Evolutionary conservation across 1,140 invertebrate species (phyloP).

Genomic region (Helicoverpa zea): DNA sequence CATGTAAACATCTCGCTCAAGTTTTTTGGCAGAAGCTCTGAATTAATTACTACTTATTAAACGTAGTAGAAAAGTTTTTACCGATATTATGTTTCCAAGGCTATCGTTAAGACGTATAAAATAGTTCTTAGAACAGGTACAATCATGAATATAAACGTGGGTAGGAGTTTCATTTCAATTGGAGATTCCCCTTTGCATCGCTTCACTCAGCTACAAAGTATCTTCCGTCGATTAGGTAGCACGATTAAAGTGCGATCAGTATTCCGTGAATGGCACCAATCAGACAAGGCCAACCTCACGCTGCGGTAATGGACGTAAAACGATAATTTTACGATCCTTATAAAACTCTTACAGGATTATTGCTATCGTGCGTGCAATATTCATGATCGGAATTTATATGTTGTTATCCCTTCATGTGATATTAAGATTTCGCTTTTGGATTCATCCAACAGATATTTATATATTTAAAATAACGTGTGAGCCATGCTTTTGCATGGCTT

Average conservation of each 20-base stretch:
- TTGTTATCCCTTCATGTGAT: conserved; percentile 13
- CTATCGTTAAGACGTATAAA: background rate
- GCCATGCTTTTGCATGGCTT: background rate
- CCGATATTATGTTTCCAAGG: conserved; percentile 2
- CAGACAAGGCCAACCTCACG: conserved; percentile 38
- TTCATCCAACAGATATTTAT: conserved; percentile 35
- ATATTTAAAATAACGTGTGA: conserved; percentile 24
- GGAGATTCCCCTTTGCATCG: conserved; percentile 16
- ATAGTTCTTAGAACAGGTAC: conserved; percentile 8
- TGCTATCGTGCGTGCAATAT: conserved; percentile 41
- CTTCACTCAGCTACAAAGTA: conserved; percentile 30
- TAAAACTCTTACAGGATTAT: conserved; percentile 41
- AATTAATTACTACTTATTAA: conserved; percentile 10
- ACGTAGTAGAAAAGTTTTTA: conserved; percentile 8
- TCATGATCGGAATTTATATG: conserved; percentile 29
- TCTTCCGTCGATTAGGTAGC: conserved; percentile 18
- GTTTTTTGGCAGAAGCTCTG: conserved; percentile 16
- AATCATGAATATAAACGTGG: conserved; percentile 38
- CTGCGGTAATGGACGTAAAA: conserved; percentile 42
- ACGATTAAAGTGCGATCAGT: conserved; percentile 43
- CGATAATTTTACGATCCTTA: conserved; percentile 45
- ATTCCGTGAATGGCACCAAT: conserved; percentile 45
- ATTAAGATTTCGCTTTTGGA: conserved; percentile 29
- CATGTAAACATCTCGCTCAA: background rate
- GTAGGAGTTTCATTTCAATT: conserved; percentile 15